Evolutionary conservation across 2,797 vertebrate genomes (phyloP), one percentile per base, ranked within the genome.

Genomic region (Sebastes goodei): DNA sequence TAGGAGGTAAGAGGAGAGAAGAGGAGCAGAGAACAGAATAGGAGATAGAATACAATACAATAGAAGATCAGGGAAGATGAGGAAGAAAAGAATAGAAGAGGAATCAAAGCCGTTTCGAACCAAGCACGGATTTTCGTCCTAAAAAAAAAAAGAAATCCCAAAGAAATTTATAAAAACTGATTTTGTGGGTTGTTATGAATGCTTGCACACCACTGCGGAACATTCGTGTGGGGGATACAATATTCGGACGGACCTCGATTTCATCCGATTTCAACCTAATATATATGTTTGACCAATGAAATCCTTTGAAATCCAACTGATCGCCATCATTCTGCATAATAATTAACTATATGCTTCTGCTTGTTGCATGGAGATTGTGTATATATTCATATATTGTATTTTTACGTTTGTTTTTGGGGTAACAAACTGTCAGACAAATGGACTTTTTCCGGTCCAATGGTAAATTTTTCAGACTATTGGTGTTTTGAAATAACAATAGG

Each of bases 91-190:
- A 6, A 23, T 10, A 55, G 21, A 3, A 73, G 27, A 69, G 23
- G 17, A 49, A 7, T 49, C 42, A 49, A 49, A 49, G 42, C 42
- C 7, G 17, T 49, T 49, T 49, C 42, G 0, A 0, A 49, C 42
- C 42, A 49, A 49, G 17, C 15, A 20, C 2, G 3, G 15, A 20
- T 49, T 49, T 49, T 49, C 15, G 3, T 49, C 42, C 42, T 49
- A 20, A 49, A 49, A 20, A 49, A 29, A 49, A 49, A 20, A 49
- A 49, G 3, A 46, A 49, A 49, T 49, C 42, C 42, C 42, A 49
- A 17, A 49, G 17, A 49, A 20, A 49, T 49, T 49, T 20, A 49
- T 20, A 49, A 49, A 49, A 49, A 49, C 15, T 20, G 42, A 49
- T 49, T 49, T 49, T 20, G 15, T 20, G 42, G 15, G 42, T 49